Conservation (phyloP, 2,888 invertebrate genomes). For the Tipula helvola region DNA sequence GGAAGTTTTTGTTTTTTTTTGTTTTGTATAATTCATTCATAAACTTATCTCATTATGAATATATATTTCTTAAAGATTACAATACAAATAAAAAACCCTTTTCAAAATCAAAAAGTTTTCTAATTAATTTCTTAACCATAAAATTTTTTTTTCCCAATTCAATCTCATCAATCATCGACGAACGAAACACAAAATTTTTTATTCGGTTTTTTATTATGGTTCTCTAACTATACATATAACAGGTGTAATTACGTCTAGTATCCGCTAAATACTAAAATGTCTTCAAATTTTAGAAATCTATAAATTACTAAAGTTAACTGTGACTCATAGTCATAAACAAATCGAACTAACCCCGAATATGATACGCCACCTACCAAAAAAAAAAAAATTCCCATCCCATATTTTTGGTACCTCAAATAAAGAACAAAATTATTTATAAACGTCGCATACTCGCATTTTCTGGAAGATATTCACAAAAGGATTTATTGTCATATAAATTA, state of each 20-base stretch:
- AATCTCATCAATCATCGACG: not conserved
- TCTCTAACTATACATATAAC: not conserved
- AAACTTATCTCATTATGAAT: not conserved
- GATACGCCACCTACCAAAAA: not conserved
- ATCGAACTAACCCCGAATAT: not conserved
- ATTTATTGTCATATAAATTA: not conserved
- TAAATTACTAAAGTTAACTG: not conserved
- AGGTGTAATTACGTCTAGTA: not conserved
- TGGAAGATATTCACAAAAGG: not conserved
- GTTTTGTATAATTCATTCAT: not conserved
- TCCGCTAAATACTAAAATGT: not conserved
- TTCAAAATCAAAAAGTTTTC: not conserved
- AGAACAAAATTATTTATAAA: not conserved
- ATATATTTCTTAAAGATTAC: not conserved
- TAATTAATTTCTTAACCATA: not conserved
- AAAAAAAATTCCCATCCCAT: not conserved
- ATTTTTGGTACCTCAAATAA: not conserved
- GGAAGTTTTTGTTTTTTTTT: not conserved
- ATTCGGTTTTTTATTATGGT: not conserved
- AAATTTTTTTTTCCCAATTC: not conserved
- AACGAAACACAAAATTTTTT: not conserved
- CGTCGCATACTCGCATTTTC: not conserved
- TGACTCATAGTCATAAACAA: not conserved
- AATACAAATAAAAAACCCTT: not conserved
- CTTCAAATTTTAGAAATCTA: not conserved